Conservation (phyloP, 1,140 invertebrate species). For the Dendroctonus ponderosae region DNA sequence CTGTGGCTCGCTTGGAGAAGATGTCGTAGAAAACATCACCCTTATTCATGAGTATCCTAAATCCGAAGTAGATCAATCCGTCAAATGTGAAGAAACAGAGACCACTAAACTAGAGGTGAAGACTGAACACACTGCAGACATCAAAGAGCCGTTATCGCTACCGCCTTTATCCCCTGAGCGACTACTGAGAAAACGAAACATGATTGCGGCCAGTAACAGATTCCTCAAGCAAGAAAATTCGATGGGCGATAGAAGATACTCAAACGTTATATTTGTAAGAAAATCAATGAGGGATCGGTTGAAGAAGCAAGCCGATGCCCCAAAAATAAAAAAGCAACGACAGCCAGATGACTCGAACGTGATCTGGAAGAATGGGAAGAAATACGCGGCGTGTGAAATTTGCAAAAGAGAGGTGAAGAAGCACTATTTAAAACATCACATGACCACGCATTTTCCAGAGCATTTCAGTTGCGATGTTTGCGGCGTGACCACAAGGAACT, state of each 20-base stretch:
- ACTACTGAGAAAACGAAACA: slow-evolving; percentile 18
- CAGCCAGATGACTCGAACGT: slow-evolving; percentile 15
- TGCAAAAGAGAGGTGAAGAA: slow-evolving; percentile 28
- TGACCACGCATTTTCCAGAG: slow-evolving; percentile 38
- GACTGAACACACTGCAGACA: not conserved
- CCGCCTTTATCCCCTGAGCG: slow-evolving; percentile 11
- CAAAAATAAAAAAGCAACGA: slow-evolving; percentile 15
- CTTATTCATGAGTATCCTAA: slow-evolving; percentile 7
- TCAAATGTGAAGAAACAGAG: slow-evolving; percentile 6
- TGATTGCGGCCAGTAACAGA: slow-evolving; percentile 23
- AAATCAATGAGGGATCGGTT: slow-evolving; percentile 16
- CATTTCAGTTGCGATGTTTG: slow-evolving; percentile 42
- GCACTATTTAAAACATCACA: slow-evolving; percentile 32
- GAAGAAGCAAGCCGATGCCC: not conserved
- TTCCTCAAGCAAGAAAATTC: slow-evolving; percentile 21
- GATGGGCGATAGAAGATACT: slow-evolving; percentile 14
- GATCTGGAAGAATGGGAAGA: slow-evolving; percentile 36
- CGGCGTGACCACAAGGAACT: slow-evolving; percentile 41
- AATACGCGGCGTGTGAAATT: slow-evolving; percentile 36
- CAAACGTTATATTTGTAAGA: slow-evolving; percentile 21
- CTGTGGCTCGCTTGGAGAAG: not conserved
- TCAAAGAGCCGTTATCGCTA: not conserved
- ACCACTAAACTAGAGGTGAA: slow-evolving; percentile 2
- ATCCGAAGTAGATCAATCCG: not conserved
- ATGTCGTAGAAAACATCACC: slow-evolving; percentile 19